These are phyloP conservation scores for Eunapius fragilis DNA, from an alignment of 37 sponge, comb jelly and placozoan genomes.

Conservation along the genomic window DNA sequence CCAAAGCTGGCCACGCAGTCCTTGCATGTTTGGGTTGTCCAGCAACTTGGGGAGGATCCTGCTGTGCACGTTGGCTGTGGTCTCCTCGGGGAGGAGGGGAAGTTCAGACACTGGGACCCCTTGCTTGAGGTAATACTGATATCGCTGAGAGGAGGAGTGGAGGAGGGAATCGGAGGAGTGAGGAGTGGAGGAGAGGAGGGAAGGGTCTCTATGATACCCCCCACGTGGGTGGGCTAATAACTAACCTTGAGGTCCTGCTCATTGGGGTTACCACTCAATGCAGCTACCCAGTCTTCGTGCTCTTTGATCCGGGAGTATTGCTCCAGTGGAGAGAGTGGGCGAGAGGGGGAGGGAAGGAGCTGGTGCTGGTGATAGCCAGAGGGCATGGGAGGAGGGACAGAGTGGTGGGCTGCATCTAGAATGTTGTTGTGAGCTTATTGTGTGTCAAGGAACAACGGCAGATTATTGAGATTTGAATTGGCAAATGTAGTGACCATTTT, in stretches of 20 bases:
- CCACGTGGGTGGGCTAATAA: neutral
- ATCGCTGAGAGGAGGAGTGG: slow-evolving; percentile 67
- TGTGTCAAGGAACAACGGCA: slow-evolving; percentile 7
- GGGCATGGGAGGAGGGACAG: slow-evolving; percentile 64
- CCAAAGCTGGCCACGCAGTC: slow-evolving; percentile 36
- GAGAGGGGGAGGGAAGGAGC: slow-evolving; percentile 49
- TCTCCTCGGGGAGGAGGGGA: slow-evolving; percentile 64
- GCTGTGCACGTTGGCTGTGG: slow-evolving; percentile 37
- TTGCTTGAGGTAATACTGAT: slow-evolving; percentile 75
- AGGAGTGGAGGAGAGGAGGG: neutral
- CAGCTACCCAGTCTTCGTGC: slow-evolving; percentile 40
- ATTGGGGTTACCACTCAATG: slow-evolving; percentile 45
- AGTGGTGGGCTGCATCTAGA: neutral
- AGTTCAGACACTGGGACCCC: slow-evolving; percentile 61
- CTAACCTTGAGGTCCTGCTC: slow-evolving; percentile 72
- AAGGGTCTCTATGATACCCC: neutral
- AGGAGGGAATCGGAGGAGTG: neutral
- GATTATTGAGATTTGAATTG: too few species aligned
- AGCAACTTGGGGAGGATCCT: slow-evolving; percentile 41
- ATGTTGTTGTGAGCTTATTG: slow-evolving; percentile 20
- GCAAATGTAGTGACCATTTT: neutral
- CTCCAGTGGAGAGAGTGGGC: slow-evolving; percentile 75
- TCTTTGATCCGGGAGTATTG: slow-evolving; percentile 53
- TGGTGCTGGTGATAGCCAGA: slow-evolving; percentile 71
- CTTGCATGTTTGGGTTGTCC: slow-evolving; percentile 54